These are phyloP conservation scores for Drosophila yooni DNA, from an alignment of 2,888 invertebrate species.

Conservation along the genomic window DNA sequence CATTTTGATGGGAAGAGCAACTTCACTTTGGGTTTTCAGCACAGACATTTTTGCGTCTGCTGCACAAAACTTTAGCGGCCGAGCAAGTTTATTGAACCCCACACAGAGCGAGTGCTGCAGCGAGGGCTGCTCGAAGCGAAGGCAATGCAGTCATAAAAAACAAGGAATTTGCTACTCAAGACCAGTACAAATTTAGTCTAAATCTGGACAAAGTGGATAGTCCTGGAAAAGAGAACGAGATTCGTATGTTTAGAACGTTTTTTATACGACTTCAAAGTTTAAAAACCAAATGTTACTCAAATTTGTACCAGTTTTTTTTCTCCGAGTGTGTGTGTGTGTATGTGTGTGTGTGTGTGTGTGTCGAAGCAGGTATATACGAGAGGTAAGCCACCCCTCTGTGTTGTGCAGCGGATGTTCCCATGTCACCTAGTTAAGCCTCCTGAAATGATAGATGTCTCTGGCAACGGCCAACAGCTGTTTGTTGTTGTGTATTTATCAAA, in stretches of 20 bases:
- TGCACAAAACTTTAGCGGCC: conserved; percentile 49
- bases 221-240: neutral
- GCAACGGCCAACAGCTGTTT: conserved; percentile 61
- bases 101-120: conserved; percentile 43
- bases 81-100: conserved; percentile 68
- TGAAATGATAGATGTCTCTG: conserved; percentile 64
- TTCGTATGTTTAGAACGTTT: neutral
- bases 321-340: neutral
- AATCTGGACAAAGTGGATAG: neutral
- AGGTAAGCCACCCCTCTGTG: conserved; percentile 38
- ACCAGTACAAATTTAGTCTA: neutral
- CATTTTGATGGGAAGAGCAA: conserved; percentile 34
- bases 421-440: conserved; percentile 67
- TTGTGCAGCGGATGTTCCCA: conserved; percentile 68
- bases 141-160: neutral
- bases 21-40: conserved; percentile 37
- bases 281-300: neutral
- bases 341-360: neutral
- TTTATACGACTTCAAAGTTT: no score
- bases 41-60: conserved; percentile 37
- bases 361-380: neutral
- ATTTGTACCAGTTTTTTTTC: neutral
- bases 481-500: conserved; percentile 61
- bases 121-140: conserved; percentile 3
- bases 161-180: no score